phyloP scores from a whole-genome alignment of 1,140 invertebrate species.

The Apocrypta bakeri region DNA sequence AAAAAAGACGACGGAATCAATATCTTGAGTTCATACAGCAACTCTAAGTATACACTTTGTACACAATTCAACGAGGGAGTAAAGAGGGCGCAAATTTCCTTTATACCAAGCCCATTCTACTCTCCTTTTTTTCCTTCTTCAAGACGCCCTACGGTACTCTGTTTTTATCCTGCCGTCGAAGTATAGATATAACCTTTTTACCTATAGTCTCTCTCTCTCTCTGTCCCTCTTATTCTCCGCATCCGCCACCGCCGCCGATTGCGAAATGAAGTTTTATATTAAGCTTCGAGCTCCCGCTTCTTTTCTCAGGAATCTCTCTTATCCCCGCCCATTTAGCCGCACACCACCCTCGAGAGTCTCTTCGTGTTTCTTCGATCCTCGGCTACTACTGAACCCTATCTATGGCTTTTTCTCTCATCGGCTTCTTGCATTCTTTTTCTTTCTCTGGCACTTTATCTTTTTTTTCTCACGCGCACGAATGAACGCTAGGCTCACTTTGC shows the following conservation, averaged over 20 bases:
- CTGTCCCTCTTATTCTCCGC: slow-evolving; percentile 19
- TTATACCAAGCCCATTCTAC: slow-evolving; percentile 37
- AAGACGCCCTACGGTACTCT: slow-evolving; percentile 30
- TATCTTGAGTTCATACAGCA: neutral
- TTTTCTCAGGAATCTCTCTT: slow-evolving; percentile 52
- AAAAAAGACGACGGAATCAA: neutral
- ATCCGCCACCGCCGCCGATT: slow-evolving; percentile 67
- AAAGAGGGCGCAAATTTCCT: slow-evolving; percentile 46
- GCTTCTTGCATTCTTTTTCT: slow-evolving; percentile 22
- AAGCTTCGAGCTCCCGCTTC: slow-evolving; percentile 67
- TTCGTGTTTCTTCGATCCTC: slow-evolving; percentile 39
- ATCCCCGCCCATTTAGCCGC: slow-evolving; percentile 59
- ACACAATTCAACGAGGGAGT: slow-evolving; percentile 13
- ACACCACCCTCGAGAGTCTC: slow-evolving; percentile 49
- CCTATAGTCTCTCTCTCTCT: neutral
- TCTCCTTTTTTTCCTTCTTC: slow-evolving; percentile 18
- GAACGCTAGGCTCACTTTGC: neutral
- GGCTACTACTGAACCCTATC: slow-evolving; percentile 25
- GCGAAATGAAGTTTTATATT: slow-evolving; percentile 75
- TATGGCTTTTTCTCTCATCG: slow-evolving; percentile 11
- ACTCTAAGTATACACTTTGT: slow-evolving; percentile 32
- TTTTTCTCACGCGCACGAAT: neutral
- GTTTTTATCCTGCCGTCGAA: slow-evolving; percentile 60
- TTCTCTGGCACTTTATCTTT: slow-evolving; percentile 41
- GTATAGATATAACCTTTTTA: slow-evolving; percentile 42